Evolutionary conservation across 2,888 invertebrate species (phyloP).

Genomic region (Cyaniris semiargus): DNA sequence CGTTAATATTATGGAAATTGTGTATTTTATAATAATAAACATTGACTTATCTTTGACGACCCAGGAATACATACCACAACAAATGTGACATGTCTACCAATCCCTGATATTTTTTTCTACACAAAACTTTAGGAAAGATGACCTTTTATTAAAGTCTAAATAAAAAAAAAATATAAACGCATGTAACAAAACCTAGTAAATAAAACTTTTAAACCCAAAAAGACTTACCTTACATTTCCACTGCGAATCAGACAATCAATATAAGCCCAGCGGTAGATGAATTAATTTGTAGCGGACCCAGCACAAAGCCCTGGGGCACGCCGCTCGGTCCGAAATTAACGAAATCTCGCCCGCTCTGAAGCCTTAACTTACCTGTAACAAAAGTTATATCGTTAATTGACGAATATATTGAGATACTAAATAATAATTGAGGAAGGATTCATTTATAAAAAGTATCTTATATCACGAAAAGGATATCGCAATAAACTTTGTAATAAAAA

Average conservation of each 20-base stretch:
- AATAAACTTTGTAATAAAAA: too few relatives aligned
- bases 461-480: background rate
- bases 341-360: background rate
- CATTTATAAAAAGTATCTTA: background rate
- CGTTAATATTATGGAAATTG: too few relatives aligned
- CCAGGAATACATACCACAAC: too few relatives aligned
- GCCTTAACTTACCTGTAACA: constrained; percentile 18
- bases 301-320: background rate
- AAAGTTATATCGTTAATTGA: background rate
- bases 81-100: too few relatives aligned
- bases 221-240: background rate
- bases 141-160: too few relatives aligned
- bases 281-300: background rate
- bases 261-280: background rate
- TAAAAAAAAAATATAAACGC: background rate
- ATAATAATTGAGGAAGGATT: background rate
- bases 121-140: background rate
- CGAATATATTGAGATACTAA: background rate
- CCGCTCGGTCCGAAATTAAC: background rate
- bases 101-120: too few relatives aligned
- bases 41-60: too few relatives aligned
- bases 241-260: constrained; percentile 13
- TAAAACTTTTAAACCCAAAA: background rate
- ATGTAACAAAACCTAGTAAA: background rate
- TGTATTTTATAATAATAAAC: too few relatives aligned